A percentile compares a stretch with the other conserved stretches of the same genome.
phyloP scores from a whole-genome alignment of 2,113 vertebrate species.

The Gulo gulo region DNA sequence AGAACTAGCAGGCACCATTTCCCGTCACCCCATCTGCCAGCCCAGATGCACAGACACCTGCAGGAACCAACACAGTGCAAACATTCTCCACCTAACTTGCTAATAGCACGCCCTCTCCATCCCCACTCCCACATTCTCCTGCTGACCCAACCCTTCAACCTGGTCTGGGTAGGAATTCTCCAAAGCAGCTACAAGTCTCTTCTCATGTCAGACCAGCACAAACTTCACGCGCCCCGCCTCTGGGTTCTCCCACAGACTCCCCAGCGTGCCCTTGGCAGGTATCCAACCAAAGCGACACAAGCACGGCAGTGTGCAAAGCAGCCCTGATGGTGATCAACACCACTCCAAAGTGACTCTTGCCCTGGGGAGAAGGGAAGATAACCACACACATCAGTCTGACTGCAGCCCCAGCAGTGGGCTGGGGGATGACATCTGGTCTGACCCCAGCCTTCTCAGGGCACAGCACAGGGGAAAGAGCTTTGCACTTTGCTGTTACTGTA shows the following conservation, averaged over 20 bases:
- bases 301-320: background rate
- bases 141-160: background rate
- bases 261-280: background rate
- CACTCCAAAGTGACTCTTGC: background rate
- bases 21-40: background rate
- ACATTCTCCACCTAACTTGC: background rate
- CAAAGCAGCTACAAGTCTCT: background rate
- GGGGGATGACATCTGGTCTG: background rate
- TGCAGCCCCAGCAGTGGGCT: background rate
- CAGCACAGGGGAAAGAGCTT: background rate
- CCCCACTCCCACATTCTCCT: background rate
- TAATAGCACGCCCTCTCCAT: background rate
- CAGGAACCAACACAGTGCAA: background rate
- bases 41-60: background rate
- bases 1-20: background rate
- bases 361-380: background rate
- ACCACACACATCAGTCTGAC: background rate
- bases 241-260: background rate
- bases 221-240: rapidly evolving
- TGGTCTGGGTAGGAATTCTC: background rate
- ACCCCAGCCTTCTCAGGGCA: background rate
- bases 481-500: background rate
- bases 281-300: background rate
- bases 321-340: background rate
- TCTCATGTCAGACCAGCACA: background rate